phyloP scores from a whole-genome alignment of 30 jellyfish, hydroid and myxozoan genomes.

The Morbakka virulenta region DNA sequence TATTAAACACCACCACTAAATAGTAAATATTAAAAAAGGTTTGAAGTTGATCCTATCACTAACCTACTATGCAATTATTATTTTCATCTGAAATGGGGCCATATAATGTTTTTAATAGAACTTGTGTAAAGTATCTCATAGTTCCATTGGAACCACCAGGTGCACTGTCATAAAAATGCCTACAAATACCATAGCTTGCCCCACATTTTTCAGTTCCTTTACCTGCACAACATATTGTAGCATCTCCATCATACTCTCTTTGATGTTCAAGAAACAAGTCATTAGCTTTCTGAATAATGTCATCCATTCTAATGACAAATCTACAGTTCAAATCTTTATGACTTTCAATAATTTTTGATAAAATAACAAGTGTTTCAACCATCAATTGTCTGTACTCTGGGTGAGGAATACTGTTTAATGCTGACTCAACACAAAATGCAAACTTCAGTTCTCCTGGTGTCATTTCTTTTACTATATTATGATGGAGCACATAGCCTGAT shows the following conservation, averaged over 20 bases:
- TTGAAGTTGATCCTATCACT: no score
- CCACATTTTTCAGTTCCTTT: conserved; percentile 60
- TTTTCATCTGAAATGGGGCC: no score
- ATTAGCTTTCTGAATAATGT: conserved; percentile 71
- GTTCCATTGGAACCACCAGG: conserved; percentile 99
- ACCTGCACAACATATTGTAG: conserved; percentile 87
- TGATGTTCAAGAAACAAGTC: conserved; percentile 71
- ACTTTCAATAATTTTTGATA: conserved; percentile 66
- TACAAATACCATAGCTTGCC: conserved; percentile 78
- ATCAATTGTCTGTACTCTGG: conserved; percentile 96
- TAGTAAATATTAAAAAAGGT: no score
- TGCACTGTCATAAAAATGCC: conserved; percentile 94
- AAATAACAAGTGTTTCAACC: conserved; percentile 92
- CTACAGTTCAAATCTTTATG: conserved; percentile 32
- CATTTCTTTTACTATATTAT: conserved; percentile 34
- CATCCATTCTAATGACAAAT: conserved; percentile 61
- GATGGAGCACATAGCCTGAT: not conserved
- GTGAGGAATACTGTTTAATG: conserved; percentile 73
- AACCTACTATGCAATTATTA: no score
- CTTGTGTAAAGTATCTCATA: conserved; percentile 84
- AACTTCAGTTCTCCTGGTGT: conserved; percentile 98
- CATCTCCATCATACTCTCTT: conserved; percentile 79
- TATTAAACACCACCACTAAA: no score
- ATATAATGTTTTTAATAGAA: conserved; percentile 61
- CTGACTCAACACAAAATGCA: conserved; percentile 89